Base-by-base conservation (phyloP, 2,797 vertebrate species). In the Sarcophilus harrisii region DNA sequence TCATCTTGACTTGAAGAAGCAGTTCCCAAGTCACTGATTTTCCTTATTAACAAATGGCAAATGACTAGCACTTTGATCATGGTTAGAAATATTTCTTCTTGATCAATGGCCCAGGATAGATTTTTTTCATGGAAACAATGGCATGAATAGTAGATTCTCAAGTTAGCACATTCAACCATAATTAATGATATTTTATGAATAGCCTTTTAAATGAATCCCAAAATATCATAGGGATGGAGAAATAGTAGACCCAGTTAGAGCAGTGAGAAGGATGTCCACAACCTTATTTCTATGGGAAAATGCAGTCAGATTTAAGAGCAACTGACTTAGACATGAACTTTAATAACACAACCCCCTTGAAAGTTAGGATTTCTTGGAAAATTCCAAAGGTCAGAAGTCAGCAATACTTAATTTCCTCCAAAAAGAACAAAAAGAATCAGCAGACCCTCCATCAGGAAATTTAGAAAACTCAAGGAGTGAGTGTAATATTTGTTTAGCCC, bases 241-340 rank as follows among this genome's bases (percentile, higher is more conserved):
- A 73, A 38, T 18, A 8, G 6, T 18, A 38, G n/a, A 38, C 16
- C 18, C 66, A 18, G 2, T 1, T n/a, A 73, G 66, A 38, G 66
- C 18, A 24, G 66, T 73, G 16, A 38, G 66, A 38, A 73, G 21
- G 18, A n/a, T 45, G 58, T 58, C 91, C 62, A 32, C 32, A 91
- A 91, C 32, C 95, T 93, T 90, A 58, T 92, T 95, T 96, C 94
- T 27, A 58, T 38, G 38, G 32, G 27, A 16, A 96, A 94, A 89
- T 66, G 24, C 95, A 93, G 94, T 94, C 13, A 32, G 92, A 94
- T 95, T 95, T 91, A 32, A 90, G 90, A 95, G 52, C 92, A 58
- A 92, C 62, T 90, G 89, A 60, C 92, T 92, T 96, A 58, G 93
- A 92, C 91, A 58, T 57, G 38, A 95, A 94, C 28, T 96, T 96